Evolutionary conservation across 2,797 vertebrate genomes (phyloP).

Genomic region (Myotis pilosus): DNA sequence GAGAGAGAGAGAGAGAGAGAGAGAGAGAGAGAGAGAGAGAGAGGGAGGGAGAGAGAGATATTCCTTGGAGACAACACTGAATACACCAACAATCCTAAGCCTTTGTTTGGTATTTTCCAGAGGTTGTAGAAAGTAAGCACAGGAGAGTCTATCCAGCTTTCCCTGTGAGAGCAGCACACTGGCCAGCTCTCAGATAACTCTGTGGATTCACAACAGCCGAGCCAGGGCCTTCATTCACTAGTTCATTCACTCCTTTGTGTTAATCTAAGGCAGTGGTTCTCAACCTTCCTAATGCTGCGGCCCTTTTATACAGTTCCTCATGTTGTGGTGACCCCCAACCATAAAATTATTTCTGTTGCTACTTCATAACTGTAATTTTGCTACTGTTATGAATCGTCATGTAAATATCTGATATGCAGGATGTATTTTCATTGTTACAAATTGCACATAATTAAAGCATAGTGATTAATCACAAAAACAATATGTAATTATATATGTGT

Average conservation of each 20-base stretch:
- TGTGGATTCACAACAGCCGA: background rate
- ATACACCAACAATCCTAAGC: background rate
- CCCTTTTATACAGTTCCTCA: too few species aligned
- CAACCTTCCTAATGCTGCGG: too few species aligned
- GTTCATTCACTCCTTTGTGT: background rate
- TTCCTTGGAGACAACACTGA: constrained; percentile 63
- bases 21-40: background rate
- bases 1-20: too few species aligned
- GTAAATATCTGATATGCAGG: too few species aligned
- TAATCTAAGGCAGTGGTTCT: background rate
- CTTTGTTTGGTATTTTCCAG: constrained; percentile 30
- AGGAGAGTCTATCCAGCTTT: background rate
- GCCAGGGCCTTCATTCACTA: background rate
- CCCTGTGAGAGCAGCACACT: background rate
- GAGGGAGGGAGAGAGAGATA: background rate
- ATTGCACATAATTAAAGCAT: too few species aligned
- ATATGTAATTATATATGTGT: too few species aligned
- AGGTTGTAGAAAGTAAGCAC: constrained; percentile 16
- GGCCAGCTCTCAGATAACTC: background rate
- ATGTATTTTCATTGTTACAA: too few species aligned
- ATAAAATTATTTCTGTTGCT: too few species aligned
- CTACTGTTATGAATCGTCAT: too few species aligned
- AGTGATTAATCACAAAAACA: too few species aligned
- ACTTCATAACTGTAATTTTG: too few species aligned
- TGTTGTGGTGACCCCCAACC: too few species aligned